A percentile compares a stretch with the other conserved stretches of the same genome.
phyloP scores from a whole-genome alignment of 2,888 invertebrate genomes.

The Rhagium mordax region DNA sequence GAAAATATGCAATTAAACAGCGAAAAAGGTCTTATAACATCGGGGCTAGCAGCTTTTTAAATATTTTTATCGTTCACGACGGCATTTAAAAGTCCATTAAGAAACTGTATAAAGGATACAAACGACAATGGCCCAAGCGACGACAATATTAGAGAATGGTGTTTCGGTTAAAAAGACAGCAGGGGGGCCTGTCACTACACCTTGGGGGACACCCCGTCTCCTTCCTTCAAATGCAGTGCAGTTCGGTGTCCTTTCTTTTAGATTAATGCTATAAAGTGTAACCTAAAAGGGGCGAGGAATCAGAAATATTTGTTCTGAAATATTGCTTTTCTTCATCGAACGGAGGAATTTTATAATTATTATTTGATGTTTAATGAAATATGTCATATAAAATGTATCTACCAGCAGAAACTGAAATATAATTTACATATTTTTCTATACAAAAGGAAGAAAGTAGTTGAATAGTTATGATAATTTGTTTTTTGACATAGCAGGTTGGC shows the following conservation, averaged over 20 bases:
- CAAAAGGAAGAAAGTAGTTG: no score
- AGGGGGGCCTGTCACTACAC: conserved; percentile 63
- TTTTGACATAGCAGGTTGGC: no score
- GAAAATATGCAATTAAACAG: conserved; percentile 36
- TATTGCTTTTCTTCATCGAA: no score
- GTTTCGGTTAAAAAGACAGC: conserved; percentile 63
- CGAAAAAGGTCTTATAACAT: conserved; percentile 39
- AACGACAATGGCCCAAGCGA: conserved; percentile 64
- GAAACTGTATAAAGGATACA: conserved; percentile 59
- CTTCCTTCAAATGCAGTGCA: conserved; percentile 51
- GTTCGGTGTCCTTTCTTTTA: conserved; percentile 25
- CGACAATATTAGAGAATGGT: conserved; percentile 65
- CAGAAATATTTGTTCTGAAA: conserved; percentile 12
- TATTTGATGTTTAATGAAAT: no score
- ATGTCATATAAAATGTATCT: no score
- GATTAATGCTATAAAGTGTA: conserved; percentile 25
- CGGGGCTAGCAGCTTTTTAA: conserved; percentile 19
- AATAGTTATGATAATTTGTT: no score
- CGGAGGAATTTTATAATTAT: no score
- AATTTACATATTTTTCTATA: no score
- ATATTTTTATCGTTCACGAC: conserved; percentile 49
- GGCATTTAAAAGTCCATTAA: conserved; percentile 62
- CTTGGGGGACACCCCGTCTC: conserved; percentile 56
- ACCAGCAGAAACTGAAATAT: no score
- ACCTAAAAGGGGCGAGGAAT: conserved; percentile 31